Conservation (phyloP, 2,113 vertebrate genomes). For the Nerophis ophidion region DNA sequence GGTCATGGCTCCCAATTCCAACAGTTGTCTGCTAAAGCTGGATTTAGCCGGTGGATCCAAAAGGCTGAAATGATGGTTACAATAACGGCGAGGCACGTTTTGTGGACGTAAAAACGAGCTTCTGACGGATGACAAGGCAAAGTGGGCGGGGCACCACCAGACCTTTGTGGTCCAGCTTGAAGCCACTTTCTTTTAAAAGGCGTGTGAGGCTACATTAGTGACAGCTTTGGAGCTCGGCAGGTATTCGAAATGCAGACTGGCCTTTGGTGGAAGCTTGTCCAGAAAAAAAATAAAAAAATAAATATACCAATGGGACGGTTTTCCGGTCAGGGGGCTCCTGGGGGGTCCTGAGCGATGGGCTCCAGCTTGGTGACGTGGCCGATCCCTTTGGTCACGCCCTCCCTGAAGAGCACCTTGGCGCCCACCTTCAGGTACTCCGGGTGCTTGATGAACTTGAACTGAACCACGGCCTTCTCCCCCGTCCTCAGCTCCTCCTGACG, state of each 20-base stretch:
- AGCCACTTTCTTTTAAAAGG: no score
- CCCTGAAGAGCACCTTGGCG: conserved; percentile 92
- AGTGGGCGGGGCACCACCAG: no score
- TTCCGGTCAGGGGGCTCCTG: conserved; percentile 22
- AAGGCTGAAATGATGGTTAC: no score
- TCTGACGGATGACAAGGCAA: no score
- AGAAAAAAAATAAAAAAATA: neutral
- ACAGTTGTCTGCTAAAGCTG: conserved; percentile 13
- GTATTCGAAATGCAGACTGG: neutral
- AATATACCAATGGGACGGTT: neutral
- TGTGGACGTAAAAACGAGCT: no score
- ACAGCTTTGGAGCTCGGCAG: no score
- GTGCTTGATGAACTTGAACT: conserved; percentile 95
- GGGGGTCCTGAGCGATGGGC: conserved; percentile 67
- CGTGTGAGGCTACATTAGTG: no score
- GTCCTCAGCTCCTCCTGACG: conserved; percentile 90
- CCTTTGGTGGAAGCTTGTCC: conserved; percentile 24
- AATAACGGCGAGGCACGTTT: no score
- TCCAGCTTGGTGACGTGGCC: conserved; percentile 92
- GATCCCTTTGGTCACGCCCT: conserved; percentile 95
- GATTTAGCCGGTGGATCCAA: neutral
- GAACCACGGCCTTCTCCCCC: conserved; percentile 94
- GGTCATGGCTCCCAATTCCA: conserved; percentile 10
- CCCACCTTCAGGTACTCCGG: conserved; percentile 96
- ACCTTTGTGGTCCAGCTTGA: no score